Percentiles rank a stretch among this genome's conserved stretches.
phyloP scores from a whole-genome alignment of 2,113 vertebrate genomes.

The Campylomormyrus tamandua region DNA sequence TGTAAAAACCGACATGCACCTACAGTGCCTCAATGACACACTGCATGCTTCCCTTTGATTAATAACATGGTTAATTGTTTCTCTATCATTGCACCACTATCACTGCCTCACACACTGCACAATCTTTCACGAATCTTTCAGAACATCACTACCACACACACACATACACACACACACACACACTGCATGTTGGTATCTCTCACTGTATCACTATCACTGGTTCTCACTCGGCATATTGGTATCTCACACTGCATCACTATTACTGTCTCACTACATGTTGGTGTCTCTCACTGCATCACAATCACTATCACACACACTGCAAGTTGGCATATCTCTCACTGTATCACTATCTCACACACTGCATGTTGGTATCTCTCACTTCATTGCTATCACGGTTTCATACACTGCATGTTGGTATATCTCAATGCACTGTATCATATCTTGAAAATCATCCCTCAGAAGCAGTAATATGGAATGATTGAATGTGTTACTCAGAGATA shows the following conservation, averaged over 20 bases:
- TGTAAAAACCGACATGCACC: not conserved
- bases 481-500: not conserved
- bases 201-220: not conserved
- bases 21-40: not conserved
- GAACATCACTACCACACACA: not conserved
- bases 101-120: not conserved
- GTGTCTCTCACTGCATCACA: not conserved
- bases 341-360: not conserved
- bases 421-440: not conserved
- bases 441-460: not conserved
- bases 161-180: not conserved
- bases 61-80: not conserved
- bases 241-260: not conserved
- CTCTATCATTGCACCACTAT: not conserved
- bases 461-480: not conserved
- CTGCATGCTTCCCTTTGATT: not conserved
- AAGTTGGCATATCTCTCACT: not conserved
- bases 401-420: not conserved
- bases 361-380: not conserved
- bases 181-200: not conserved
- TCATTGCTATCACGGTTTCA: not conserved
- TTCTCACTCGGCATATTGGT: not conserved
- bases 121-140: not conserved
- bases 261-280: not conserved
- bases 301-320: not conserved